Percentiles rank a stretch among this genome's conserved stretches.
These are phyloP conservation scores for Agriopis leucophaearia DNA, from an alignment of 2,888 invertebrate genomes.

Conservation along the genomic window DNA sequence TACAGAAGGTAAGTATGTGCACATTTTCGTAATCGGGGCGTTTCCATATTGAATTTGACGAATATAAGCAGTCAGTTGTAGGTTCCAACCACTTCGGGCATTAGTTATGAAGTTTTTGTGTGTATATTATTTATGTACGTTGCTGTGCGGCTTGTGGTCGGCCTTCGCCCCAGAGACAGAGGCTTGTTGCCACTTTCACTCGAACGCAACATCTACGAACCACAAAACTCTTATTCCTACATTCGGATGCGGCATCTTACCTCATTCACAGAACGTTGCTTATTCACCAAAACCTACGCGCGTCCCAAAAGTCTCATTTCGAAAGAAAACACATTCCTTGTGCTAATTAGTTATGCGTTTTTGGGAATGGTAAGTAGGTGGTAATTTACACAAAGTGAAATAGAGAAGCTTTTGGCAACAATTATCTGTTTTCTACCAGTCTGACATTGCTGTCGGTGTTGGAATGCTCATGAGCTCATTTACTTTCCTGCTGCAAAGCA, in stretches of 20 bases:
- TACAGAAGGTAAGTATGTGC: neutral
- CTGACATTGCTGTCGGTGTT: slow-evolving; percentile 33
- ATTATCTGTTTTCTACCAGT: slow-evolving; percentile 33
- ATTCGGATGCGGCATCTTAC: slow-evolving; percentile 66
- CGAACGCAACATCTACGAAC: slow-evolving; percentile 61
- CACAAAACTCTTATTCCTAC: slow-evolving; percentile 57
- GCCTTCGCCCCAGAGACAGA: slow-evolving; percentile 78
- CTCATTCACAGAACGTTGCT: neutral
- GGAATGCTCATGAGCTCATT: slow-evolving; percentile 23
- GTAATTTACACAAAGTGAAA: slow-evolving; percentile 25
- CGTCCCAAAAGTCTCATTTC: slow-evolving; percentile 3
- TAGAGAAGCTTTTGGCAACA: slow-evolving; percentile 28
- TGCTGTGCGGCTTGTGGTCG: slow-evolving; percentile 69
- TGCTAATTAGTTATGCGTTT: slow-evolving; percentile 21
- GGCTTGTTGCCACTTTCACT: slow-evolving; percentile 82
- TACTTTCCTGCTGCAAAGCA: slow-evolving; percentile 12
- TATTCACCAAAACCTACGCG: neutral
- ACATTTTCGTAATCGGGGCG: slow-evolving; percentile 14
- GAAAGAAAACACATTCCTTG: slow-evolving; percentile 13
- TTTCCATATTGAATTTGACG: slow-evolving; percentile 11
- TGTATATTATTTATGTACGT: slow-evolving; percentile 64
- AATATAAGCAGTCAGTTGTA: slow-evolving; percentile 14
- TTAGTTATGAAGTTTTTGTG: slow-evolving; percentile 61
- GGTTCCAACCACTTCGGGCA: slow-evolving; percentile 31
- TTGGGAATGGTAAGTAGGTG: slow-evolving; percentile 24